These are phyloP conservation scores for Drosophila tsacasi DNA, from an alignment of 1,140 invertebrate genomes.

Conservation along the genomic window DNA sequence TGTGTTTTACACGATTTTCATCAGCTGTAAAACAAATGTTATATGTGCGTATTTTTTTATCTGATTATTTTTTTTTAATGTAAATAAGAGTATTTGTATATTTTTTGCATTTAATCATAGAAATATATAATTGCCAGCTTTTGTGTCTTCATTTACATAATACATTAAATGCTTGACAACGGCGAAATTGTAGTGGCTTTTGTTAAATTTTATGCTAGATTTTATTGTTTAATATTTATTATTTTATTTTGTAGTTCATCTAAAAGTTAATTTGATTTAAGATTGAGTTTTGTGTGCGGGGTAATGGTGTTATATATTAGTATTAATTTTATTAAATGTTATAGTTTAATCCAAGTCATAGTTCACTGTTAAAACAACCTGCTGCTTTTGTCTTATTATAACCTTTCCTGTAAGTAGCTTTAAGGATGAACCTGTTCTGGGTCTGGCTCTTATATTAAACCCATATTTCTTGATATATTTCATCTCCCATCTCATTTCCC, in stretches of 20 bases:
- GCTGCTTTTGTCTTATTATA: background rate
- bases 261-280: background rate
- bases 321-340: background rate
- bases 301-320: background rate
- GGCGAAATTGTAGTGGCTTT: background rate
- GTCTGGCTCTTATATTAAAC: background rate
- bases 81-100: background rate
- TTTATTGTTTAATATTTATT: background rate
- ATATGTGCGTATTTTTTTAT: background rate
- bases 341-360: background rate
- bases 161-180: slow-evolving; percentile 6
- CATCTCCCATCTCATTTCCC: background rate
- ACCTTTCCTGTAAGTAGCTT: background rate
- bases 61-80: slow-evolving; percentile 2
- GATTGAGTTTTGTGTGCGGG: background rate
- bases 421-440: background rate
- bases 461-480: background rate
- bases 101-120: background rate
- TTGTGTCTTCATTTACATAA: background rate
- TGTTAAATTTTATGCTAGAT: background rate
- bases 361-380: background rate
- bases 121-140: background rate
- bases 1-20: slow-evolving; percentile 7
- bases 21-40: slow-evolving; percentile 5
- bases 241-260: background rate